Percentiles rank a stretch among this genome's conserved stretches.
Evolutionary conservation across 64 coral and sea anemone species (phyloP).

Genomic region (Montipora sp.): DNA sequence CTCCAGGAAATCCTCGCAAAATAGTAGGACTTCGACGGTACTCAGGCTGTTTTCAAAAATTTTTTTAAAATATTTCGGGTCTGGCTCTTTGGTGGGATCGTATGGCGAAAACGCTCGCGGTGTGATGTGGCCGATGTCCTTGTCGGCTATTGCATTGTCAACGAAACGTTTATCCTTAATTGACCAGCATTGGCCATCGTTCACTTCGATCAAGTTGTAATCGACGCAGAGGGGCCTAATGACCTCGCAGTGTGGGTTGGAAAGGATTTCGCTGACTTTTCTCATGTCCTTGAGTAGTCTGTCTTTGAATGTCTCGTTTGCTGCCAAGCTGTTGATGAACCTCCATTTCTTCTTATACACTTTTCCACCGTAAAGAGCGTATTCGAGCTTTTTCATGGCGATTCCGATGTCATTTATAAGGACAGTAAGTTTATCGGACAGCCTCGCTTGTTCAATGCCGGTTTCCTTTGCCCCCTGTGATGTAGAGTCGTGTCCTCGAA

Average conservation of each 20-base stretch:
- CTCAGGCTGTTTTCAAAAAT: slow-evolving; percentile 7
- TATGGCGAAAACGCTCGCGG: not conserved
- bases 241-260: too few relatives aligned
- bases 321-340: slow-evolving; percentile 5
- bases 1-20: slow-evolving; percentile 22
- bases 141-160: not conserved
- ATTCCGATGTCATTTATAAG: not conserved
- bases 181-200: slow-evolving; percentile 4
- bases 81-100: not conserved
- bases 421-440: slow-evolving; percentile 7
- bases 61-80: slow-evolving; percentile 13
- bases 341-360: not conserved
- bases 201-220: slow-evolving; percentile 42
- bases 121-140: not conserved
- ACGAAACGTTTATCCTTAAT: not conserved
- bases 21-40: not conserved
- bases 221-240: not conserved
- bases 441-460: not conserved
- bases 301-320: not conserved
- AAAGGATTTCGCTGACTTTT: slow-evolving; percentile 7
- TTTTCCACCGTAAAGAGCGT: slow-evolving; percentile 1
- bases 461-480: not conserved
- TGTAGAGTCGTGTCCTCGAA: not conserved
- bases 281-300: not conserved
- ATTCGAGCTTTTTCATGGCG: slow-evolving; percentile 5